phyloP scores from a whole-genome alignment of 2,888 invertebrate species.

The Perdita meconis region DNA sequence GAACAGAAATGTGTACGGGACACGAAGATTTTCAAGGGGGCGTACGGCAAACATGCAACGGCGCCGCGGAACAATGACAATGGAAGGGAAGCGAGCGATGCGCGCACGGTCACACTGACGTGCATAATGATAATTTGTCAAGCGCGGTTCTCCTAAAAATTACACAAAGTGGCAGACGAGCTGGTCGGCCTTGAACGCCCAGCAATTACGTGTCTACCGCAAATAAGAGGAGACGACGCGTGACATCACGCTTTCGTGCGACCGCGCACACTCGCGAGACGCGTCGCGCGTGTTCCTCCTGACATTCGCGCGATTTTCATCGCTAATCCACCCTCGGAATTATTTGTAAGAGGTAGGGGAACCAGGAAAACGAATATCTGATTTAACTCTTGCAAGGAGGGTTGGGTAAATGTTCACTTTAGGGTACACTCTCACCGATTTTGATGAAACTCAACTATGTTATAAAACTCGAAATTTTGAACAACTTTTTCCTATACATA shows the following conservation, averaged over 20 bases:
- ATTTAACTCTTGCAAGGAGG: too few species aligned
- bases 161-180: slow-evolving; percentile 74
- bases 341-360: too few species aligned
- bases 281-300: slow-evolving; percentile 14
- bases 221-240: slow-evolving; percentile 73
- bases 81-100: slow-evolving; percentile 14
- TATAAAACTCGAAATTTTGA: too few species aligned
- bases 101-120: slow-evolving; percentile 30
- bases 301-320: slow-evolving; percentile 43
- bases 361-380: too few species aligned
- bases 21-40: slow-evolving; percentile 26
- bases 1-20: not conserved
- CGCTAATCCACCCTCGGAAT: slow-evolving; percentile 14
- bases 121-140: slow-evolving; percentile 68
- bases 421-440: too few species aligned
- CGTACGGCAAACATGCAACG: slow-evolving; percentile 38
- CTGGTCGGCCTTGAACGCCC: slow-evolving; percentile 74
- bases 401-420: too few species aligned
- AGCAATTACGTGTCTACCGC: slow-evolving; percentile 75
- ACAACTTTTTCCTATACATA: too few species aligned
- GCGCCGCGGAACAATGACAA: slow-evolving; percentile 44
- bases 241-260: slow-evolving; percentile 64
- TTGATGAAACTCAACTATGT: too few species aligned
- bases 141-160: slow-evolving; percentile 70
- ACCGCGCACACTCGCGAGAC: slow-evolving; percentile 32